phyloP scores from a whole-genome alignment of 1,140 invertebrate genomes.

The Cephus cinctus region DNA sequence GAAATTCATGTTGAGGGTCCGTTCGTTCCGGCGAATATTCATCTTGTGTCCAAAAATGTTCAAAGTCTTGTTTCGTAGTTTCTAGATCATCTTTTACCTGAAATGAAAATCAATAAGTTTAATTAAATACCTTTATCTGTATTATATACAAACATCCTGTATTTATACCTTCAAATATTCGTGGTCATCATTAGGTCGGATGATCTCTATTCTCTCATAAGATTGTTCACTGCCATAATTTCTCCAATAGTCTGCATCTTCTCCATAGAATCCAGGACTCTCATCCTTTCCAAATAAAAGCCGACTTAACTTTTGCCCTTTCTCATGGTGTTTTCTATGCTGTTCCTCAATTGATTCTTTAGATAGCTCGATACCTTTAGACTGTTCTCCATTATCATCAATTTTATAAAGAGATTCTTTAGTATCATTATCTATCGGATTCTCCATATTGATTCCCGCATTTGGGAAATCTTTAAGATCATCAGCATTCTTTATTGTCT shows the following conservation, averaged over 20 bases:
- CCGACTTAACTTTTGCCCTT: no score
- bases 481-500: no score
- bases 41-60: no score
- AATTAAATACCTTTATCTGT: no score
- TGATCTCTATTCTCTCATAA: conserved; percentile 7
- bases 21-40: no score
- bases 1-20: no score
- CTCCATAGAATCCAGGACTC: conserved; percentile 40
- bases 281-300: conserved; percentile 31
- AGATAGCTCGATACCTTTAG: no score
- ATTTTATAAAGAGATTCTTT: background rate
- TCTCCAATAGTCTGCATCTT: conserved; percentile 38
- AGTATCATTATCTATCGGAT: background rate
- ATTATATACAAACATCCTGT: background rate
- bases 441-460: background rate
- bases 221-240: conserved; percentile 13
- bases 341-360: no score
- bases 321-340: no score
- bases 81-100: no score
- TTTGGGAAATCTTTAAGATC: background rate
- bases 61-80: no score
- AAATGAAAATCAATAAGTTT: no score
- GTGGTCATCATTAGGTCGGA: background rate
- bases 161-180: background rate
- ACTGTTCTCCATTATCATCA: background rate